These are phyloP conservation scores for Asbolus verrucosus DNA, from an alignment of 1,140 invertebrate species.

Conservation along the genomic window DNA sequence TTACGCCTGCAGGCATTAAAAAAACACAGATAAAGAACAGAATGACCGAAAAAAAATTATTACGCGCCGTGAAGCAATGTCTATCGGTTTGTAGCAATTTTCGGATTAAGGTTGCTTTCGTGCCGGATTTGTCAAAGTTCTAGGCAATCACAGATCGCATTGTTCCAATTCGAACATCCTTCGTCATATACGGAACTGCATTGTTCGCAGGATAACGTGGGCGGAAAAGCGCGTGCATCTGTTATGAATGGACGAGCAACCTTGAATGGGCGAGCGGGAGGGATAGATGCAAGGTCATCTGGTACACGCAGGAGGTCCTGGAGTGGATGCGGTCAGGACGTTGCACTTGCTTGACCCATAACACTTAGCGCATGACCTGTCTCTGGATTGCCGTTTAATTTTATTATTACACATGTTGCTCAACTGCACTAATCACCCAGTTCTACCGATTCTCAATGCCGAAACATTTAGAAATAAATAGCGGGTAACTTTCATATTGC, in stretches of 20 bases:
- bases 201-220: too few species aligned
- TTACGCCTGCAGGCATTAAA: too few species aligned
- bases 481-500: constrained; percentile 30
- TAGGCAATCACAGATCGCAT: too few species aligned
- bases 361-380: not conserved
- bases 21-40: too few species aligned
- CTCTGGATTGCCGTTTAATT: not conserved
- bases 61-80: too few species aligned
- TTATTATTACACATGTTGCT: constrained; percentile 29
- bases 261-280: constrained; percentile 15
- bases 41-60: too few species aligned
- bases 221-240: constrained; percentile 10
- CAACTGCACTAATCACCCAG: constrained; percentile 32
- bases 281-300: constrained; percentile 23
- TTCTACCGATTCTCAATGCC: constrained; percentile 33
- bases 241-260: constrained; percentile 22
- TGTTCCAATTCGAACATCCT: too few species aligned
- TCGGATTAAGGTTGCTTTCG: too few species aligned
- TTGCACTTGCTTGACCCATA: constrained; percentile 24
- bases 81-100: too few species aligned
- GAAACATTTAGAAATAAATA: constrained; percentile 35
- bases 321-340: too few species aligned
- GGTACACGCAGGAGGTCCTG: constrained; percentile 14
- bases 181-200: too few species aligned
- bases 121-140: too few species aligned